Evolutionary conservation across 2,113 vertebrate species (phyloP).

Genomic region (Xenopus laevis): DNA sequence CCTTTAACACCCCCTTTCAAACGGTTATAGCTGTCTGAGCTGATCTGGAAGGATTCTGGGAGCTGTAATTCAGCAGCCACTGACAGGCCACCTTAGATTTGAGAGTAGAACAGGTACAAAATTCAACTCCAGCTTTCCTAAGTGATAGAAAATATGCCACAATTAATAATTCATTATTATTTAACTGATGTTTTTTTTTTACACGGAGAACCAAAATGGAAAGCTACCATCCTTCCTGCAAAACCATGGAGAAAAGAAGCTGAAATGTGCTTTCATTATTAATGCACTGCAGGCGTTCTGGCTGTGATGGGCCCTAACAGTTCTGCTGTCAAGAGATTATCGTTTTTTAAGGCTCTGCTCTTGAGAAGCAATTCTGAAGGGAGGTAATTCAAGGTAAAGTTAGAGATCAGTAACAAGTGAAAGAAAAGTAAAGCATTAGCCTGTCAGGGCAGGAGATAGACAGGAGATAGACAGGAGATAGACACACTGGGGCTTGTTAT

Average conservation of each 20-base stretch:
- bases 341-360: neutral
- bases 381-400: neutral
- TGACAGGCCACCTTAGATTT: neutral
- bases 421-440: neutral
- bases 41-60: too few species aligned
- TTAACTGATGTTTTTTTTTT: conserved; percentile 15
- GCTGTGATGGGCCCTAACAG: conserved; percentile 4
- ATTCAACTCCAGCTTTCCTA: neutral
- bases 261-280: conserved; percentile 22
- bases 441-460: neutral
- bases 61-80: neutral
- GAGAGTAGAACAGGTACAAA: neutral
- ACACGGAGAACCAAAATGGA: neutral
- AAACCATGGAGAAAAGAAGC: neutral
- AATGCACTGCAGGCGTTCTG: conserved; percentile 9
- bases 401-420: neutral
- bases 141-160: neutral
- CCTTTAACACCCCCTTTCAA: too few species aligned
- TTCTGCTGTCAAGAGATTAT: neutral
- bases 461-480: too few species aligned
- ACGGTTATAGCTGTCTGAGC: too few species aligned
- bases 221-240: conserved; percentile 11
- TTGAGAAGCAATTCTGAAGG: conserved; percentile 2
- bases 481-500: too few species aligned
- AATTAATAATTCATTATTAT: conserved; percentile 32